Conservation (phyloP, 1,140 invertebrate species). For the Macrocentrus cingulum region DNA sequence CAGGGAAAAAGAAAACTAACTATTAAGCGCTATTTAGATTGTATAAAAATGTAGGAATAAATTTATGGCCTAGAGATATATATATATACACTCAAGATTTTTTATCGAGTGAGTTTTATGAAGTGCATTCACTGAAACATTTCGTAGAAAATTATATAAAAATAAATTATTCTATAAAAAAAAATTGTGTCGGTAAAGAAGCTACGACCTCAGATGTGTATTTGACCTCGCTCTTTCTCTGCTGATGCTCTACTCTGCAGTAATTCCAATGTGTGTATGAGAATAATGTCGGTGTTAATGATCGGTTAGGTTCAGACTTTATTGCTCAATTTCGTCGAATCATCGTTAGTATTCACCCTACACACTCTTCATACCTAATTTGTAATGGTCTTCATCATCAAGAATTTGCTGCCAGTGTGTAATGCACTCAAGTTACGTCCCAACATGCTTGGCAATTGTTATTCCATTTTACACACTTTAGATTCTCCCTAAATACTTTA, state of each 20-base stretch:
- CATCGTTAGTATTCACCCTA: constrained; percentile 33
- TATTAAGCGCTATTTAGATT: constrained; percentile 14
- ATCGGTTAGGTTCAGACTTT: constrained; percentile 36
- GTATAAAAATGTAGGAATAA: too few relatives aligned
- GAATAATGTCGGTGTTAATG: constrained; percentile 40
- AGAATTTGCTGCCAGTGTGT: constrained; percentile 34
- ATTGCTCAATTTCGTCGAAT: constrained; percentile 38
- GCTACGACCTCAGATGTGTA: too few relatives aligned
- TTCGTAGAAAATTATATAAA: too few relatives aligned
- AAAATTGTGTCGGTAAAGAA: too few relatives aligned
- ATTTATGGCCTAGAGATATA: too few relatives aligned
- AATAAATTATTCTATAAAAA: too few relatives aligned
- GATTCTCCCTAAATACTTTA: too few relatives aligned
- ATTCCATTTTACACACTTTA: background rate
- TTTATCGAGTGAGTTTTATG: too few relatives aligned
- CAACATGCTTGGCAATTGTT: too few relatives aligned
- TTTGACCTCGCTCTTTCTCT: constrained; percentile 32
- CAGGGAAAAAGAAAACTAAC: constrained; percentile 18
- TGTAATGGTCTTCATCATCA: constrained; percentile 38
- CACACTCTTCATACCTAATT: constrained; percentile 37
- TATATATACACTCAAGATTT: too few relatives aligned
- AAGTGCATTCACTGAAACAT: too few relatives aligned
- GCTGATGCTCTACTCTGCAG: constrained; percentile 22
- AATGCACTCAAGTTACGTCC: too few relatives aligned
- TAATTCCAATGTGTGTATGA: constrained; percentile 34